Conservation (phyloP, 2,797 vertebrate genomes). For the Poecilia picta region DNA sequence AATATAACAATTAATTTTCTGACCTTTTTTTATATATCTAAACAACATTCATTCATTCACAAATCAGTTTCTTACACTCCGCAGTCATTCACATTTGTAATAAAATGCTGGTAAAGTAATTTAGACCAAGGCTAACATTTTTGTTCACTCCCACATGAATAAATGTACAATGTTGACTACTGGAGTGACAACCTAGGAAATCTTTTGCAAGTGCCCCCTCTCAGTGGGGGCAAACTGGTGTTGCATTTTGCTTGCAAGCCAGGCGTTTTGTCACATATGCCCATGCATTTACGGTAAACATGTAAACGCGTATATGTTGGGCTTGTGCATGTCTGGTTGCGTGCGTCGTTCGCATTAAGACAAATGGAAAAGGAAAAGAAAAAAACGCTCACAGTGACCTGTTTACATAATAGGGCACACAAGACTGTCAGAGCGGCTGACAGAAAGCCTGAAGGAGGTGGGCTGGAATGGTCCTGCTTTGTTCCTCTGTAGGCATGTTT, state of each 20-base stretch:
- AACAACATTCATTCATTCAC: not conserved
- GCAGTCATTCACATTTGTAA: not conserved
- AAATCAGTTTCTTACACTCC: not conserved
- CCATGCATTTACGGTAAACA: too few species aligned
- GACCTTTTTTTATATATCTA: too few species aligned
- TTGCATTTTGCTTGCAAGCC: not conserved
- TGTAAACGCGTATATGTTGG: too few species aligned
- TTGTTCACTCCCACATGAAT: not conserved
- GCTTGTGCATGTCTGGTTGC: slow-evolving; percentile 17
- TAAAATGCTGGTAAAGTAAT: not conserved
- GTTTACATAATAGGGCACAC: slow-evolving; percentile 69
- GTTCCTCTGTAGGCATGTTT: slow-evolving; percentile 23
- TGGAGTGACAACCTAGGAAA: not conserved
- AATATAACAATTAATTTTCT: too few species aligned
- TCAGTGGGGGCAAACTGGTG: not conserved
- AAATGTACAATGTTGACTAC: not conserved
- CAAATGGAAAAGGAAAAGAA: slow-evolving; percentile 21
- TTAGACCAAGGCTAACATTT: not conserved
- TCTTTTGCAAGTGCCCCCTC: not conserved
- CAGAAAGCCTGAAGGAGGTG: slow-evolving; percentile 64
- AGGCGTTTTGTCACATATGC: too few species aligned
- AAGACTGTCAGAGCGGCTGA: slow-evolving; percentile 47
- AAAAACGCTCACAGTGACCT: slow-evolving; percentile 51
- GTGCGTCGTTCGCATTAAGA: slow-evolving; percentile 50
- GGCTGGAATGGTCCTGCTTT: slow-evolving; percentile 50